Conservation (phyloP, 2,113 vertebrate genomes). For the Heterocephalus glaber region DNA sequence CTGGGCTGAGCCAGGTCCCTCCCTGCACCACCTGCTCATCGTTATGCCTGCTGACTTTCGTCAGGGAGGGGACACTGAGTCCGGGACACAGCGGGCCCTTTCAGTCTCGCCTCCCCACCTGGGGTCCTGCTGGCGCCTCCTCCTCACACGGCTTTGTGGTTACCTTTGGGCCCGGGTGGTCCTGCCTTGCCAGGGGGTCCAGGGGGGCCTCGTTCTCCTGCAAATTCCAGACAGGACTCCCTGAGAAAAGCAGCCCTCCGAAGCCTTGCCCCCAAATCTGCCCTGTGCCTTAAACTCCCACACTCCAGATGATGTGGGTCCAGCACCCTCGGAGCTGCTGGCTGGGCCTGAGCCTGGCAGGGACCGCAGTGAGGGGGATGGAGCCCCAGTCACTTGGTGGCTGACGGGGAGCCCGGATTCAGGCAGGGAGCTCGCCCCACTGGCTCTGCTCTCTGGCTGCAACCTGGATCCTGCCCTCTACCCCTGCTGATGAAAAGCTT, state of each 20-base stretch:
- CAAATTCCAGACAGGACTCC: background rate
- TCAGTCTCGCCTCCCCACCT: background rate
- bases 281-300: rapidly evolving
- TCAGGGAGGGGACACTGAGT: rapidly evolving
- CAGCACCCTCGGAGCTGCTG: rapidly evolving
- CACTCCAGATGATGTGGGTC: rapidly evolving
- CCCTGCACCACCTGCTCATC: rapidly evolving
- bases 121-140: rapidly evolving
- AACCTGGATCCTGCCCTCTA: too few relatives aligned
- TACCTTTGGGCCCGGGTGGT: constrained; percentile 39
- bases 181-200: constrained; percentile 53
- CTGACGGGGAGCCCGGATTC: rapidly evolving
- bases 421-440: too few relatives aligned
- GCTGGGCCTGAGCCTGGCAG: background rate
- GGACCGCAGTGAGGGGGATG: rapidly evolving
- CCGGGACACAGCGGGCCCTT: rapidly evolving
- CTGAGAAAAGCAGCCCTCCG: rapidly evolving
- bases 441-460: background rate
- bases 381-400: rapidly evolving
- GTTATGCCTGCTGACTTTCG: rapidly evolving
- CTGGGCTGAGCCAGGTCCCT: too few relatives aligned
- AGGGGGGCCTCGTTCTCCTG: background rate
- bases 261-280: rapidly evolving
- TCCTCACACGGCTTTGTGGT: rapidly evolving
- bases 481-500: too few relatives aligned